Evolutionary conservation across 1,140 invertebrate genomes (phyloP), one percentile per base, ranked within the genome.

Genomic region (Procambarus clarkii): DNA sequence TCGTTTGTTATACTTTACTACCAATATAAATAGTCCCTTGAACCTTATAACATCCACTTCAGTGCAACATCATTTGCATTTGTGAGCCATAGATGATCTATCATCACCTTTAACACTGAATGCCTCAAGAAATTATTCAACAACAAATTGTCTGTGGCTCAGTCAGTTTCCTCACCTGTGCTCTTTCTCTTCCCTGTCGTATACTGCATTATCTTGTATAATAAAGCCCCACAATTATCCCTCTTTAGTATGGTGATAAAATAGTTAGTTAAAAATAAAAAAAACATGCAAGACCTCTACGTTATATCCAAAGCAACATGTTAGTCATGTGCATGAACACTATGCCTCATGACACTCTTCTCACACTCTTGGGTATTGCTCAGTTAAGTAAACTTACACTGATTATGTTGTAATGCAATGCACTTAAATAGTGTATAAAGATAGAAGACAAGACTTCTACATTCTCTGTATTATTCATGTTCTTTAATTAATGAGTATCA

Each of bases 261-360:
- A 81, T 81, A 81, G 79, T 64, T 64, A 64, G 60, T 64, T 58
- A 58, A 81, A 81, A 58, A 81, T 81, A 81, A 54, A 81, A 81
- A 34, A 18, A 50, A 34, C 54, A 54, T 81, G 48, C 79, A 81
- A 81, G 79, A 81, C 79, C 48, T 8, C 15, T 81, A 81, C 48
- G 46, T 9, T 46, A 79, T 50, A 81, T 54, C 24, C n/a, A 58
- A 58, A 81, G 54, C 48, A 81, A 54, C 45, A n/a, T 81, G 18
- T 81, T 64, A 21, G 60, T 54, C 46, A 34, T 81, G 69, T 81
- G 79, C 79, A 81, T 81, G 79, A 81, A 81, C 48, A 81, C 46
- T 54, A 54, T 54, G 24, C 54, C 45, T 50, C 78, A 5, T 74
- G n/a, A 58, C 60, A 64, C 78, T 81, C 79, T 81, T 58, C 79